A percentile compares a stretch with the other conserved stretches of the same genome.
phyloP scores from a whole-genome alignment of 2,888 invertebrate genomes.

The Strigamia transsilvanica region DNA sequence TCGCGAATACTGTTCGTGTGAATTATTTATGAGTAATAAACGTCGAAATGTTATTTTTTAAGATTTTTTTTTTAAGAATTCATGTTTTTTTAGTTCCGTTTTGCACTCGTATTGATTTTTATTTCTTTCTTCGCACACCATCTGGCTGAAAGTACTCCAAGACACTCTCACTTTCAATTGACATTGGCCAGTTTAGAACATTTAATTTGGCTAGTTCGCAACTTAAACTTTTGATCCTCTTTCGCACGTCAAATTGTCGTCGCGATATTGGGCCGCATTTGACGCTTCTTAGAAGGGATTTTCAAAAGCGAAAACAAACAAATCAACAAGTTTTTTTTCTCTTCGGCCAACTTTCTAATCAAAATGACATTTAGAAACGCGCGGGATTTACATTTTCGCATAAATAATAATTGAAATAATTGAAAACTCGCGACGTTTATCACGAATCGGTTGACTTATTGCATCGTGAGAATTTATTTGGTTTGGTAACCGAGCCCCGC shows the following conservation, averaged over 20 bases:
- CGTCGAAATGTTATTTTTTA: neutral
- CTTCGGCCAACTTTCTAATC: too few relatives aligned
- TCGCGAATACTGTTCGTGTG: neutral
- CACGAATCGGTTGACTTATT: too few relatives aligned
- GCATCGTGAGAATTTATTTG: neutral
- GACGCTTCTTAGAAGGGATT: neutral
- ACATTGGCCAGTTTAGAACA: constrained; percentile 37
- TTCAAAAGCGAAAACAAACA: neutral
- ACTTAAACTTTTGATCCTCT: constrained; percentile 37
- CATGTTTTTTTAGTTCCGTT: neutral
- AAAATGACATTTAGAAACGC: too few relatives aligned
- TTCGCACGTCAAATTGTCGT: constrained; percentile 10
- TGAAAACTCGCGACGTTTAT: too few relatives aligned
- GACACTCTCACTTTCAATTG: constrained; percentile 6
- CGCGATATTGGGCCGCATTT: neutral
- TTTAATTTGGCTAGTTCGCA: constrained; percentile 18
- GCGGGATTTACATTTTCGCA: too few relatives aligned
- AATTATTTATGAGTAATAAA: constrained; percentile 1
- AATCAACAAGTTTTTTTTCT: neutral
- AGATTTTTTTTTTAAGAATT: neutral
- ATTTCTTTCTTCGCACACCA: neutral
- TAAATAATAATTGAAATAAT: too few relatives aligned
- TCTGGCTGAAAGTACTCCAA: constrained; percentile 27
- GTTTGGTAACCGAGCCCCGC: neutral
- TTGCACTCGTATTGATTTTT: neutral